phyloP scores from a whole-genome alignment of 2,888 invertebrate species.

The Phengaris arion region DNA sequence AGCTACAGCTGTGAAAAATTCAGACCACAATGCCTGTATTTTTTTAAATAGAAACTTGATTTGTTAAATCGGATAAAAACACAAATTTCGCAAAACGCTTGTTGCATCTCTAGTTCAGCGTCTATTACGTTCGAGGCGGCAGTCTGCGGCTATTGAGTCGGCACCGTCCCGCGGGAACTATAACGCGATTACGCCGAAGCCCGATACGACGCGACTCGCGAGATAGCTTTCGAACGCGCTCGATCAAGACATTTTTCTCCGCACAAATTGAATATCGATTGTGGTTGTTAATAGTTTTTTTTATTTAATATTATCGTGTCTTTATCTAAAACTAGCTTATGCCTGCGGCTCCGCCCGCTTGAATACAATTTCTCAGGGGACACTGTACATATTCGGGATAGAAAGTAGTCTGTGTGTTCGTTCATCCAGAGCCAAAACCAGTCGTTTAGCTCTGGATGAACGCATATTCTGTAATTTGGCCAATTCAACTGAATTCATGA shows the following conservation, averaged over 20 bases:
- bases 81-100: neutral
- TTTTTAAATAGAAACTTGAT: neutral
- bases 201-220: neutral
- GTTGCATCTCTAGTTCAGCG: constrained; percentile 4
- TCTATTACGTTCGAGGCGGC: neutral
- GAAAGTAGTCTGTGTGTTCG: no score
- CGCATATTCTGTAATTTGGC: no score
- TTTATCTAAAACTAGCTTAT: no score
- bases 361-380: no score
- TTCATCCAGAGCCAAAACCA: no score
- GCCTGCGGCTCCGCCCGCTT: no score
- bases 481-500: no score
- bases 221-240: constrained; percentile 4
- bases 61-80: neutral
- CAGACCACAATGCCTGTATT: neutral
- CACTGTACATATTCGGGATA: no score
- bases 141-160: constrained; percentile 24
- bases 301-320: no score
- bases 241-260: constrained; percentile 5
- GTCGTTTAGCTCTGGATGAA: no score
- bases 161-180: constrained; percentile 10
- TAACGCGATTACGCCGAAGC: constrained; percentile 21
- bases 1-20: neutral
- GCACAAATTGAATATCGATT: constrained; percentile 16
- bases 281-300: neutral